Evolutionary conservation across 2,797 vertebrate genomes (phyloP).

Genomic region (Molossus molossus): DNA sequence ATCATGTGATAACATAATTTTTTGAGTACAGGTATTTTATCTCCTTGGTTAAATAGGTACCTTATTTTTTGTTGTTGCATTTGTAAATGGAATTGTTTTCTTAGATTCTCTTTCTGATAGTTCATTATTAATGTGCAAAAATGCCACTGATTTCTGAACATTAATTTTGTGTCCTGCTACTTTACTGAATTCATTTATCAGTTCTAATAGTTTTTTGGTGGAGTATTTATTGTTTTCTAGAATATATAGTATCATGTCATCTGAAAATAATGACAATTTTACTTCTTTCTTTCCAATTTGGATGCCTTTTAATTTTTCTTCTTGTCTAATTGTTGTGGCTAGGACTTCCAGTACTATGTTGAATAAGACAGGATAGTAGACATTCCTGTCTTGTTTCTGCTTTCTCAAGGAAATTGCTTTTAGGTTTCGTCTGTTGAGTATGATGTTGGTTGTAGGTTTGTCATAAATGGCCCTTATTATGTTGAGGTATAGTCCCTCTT

Average conservation of each 20-base stretch:
- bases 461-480: background rate
- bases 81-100: background rate
- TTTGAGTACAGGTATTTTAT: background rate
- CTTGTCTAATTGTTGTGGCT: background rate
- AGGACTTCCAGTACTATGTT: background rate
- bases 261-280: background rate
- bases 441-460: background rate
- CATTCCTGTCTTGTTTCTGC: background rate
- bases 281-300: background rate
- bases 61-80: background rate
- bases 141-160: background rate
- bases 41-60: background rate
- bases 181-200: background rate
- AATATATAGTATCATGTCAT: background rate
- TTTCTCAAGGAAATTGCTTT: background rate
- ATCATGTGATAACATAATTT: background rate
- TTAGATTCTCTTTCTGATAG: background rate
- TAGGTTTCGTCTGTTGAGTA: background rate
- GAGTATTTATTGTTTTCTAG: background rate
- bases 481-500: background rate
- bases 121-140: background rate
- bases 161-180: background rate
- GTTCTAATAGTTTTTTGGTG: background rate
- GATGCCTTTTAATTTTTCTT: background rate
- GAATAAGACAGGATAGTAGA: background rate